Percentiles rank a stretch among this genome's conserved stretches.
Conservation (phyloP, 2,888 invertebrate genomes). For the Epistrophe eligans region DNA sequence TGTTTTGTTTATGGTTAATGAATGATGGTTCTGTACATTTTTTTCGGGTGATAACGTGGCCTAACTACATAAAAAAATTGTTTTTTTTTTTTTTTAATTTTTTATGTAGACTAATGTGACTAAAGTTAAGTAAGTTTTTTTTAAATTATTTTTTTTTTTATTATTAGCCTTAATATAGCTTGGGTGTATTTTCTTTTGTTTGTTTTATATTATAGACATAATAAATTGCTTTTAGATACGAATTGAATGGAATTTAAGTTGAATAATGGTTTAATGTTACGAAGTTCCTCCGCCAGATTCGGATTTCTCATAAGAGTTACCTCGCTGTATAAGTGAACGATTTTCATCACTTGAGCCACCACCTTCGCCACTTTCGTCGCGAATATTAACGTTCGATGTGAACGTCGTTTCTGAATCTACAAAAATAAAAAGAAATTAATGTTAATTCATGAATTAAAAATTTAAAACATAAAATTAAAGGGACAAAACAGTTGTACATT, state of each 20-base stretch:
- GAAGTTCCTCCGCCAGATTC: conserved; percentile 79
- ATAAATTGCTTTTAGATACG: conserved; percentile 77
- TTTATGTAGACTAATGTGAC: conserved; percentile 16
- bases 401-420: conserved; percentile 84
- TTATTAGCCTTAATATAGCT: conserved; percentile 35
- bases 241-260: conserved; percentile 66
- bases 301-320: conserved; percentile 79
- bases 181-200: conserved; percentile 76
- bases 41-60: conserved; percentile 21
- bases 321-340: conserved; percentile 81
- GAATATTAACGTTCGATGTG: conserved; percentile 81
- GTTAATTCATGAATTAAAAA: neutral
- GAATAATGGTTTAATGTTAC: conserved; percentile 81
- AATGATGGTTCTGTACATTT: conserved; percentile 31
- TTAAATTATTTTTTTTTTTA: conserved; percentile 31
- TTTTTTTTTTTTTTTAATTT: conserved; percentile 15
- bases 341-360: conserved; percentile 82
- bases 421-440: conserved; percentile 2
- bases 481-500: neutral
- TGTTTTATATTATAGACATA: conserved; percentile 66
- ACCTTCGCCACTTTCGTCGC: conserved; percentile 77
- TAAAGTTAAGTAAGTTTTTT: conserved; percentile 57
- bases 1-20: conserved; percentile 10
- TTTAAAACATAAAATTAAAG: neutral
- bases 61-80: conserved; percentile 19